A percentile compares a stretch with the other conserved stretches of the same genome.
phyloP scores from a whole-genome alignment of 2,888 invertebrate genomes.

The Andrena praecox region DNA sequence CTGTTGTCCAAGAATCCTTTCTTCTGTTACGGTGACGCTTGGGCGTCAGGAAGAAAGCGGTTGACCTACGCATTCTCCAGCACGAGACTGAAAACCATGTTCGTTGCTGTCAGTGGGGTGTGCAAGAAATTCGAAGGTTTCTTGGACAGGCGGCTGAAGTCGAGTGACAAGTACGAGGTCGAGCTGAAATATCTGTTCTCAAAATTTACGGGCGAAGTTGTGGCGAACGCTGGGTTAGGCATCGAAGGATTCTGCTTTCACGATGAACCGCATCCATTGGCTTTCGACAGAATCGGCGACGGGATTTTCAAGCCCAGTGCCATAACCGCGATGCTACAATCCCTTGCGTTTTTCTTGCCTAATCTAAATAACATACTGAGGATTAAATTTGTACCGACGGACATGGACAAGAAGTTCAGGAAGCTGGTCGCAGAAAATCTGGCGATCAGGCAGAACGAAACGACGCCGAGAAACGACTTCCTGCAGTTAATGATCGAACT shows the following conservation, averaged over 20 bases:
- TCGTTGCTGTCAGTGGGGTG: conserved; percentile 65
- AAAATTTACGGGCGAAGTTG: conserved; percentile 74
- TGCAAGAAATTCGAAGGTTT: conserved; percentile 69
- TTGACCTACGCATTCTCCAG: conserved; percentile 66
- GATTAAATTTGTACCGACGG: conserved; percentile 56
- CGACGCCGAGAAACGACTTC: conserved; percentile 83
- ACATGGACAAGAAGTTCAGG: conserved; percentile 72
- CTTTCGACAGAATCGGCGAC: conserved; percentile 56
- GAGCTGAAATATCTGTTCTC: conserved; percentile 72
- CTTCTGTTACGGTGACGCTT: conserved; percentile 68
- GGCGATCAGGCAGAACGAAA: conserved; percentile 70
- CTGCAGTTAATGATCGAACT: conserved; percentile 84
- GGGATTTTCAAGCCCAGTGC: conserved; percentile 70
- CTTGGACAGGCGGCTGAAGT: conserved; percentile 38
- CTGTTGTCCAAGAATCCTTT: conserved; percentile 76
- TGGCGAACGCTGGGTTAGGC: conserved; percentile 73
- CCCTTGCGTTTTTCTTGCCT: conserved; percentile 60
- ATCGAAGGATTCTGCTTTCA: conserved; percentile 75
- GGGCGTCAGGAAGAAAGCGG: conserved; percentile 65
- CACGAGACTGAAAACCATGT: conserved; percentile 71
- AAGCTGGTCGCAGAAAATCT: conserved; percentile 69
- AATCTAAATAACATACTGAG: conserved; percentile 42
- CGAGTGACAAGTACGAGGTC: conserved; percentile 33
- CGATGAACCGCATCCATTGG: conserved; percentile 49
- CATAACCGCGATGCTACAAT: conserved; percentile 1